phyloP scores from a whole-genome alignment of 2,797 vertebrate genomes.

The Etheostoma nigrum region DNA sequence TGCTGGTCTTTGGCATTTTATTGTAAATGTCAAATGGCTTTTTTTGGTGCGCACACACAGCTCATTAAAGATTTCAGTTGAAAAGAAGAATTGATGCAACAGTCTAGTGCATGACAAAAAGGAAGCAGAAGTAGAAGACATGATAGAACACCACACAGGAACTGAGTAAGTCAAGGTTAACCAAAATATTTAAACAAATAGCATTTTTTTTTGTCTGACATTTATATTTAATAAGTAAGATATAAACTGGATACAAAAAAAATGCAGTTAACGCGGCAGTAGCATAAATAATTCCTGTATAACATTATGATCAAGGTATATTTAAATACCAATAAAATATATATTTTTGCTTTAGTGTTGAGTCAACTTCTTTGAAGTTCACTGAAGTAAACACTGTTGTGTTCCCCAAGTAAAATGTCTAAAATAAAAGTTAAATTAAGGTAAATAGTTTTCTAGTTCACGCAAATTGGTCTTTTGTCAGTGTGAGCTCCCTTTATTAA shows the following conservation, averaged over 20 bases:
- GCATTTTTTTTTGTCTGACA: not conserved
- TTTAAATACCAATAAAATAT: not conserved
- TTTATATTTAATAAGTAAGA: slow-evolving; percentile 1
- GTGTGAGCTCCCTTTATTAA: not conserved
- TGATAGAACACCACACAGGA: slow-evolving; percentile 2
- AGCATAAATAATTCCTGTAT: not conserved
- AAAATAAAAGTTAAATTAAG: not conserved
- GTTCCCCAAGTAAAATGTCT: slow-evolving; percentile 2
- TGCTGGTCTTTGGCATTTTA: not conserved
- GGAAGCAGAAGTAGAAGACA: slow-evolving; percentile 17
- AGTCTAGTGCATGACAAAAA: not conserved
- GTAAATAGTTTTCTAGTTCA: not conserved
- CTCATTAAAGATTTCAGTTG: not conserved
- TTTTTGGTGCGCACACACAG: not conserved
- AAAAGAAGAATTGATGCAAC: slow-evolving; percentile 57
- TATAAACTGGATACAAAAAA: not conserved
- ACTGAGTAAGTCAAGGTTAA: not conserved
- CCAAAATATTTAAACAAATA: not conserved
- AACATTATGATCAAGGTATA: not conserved
- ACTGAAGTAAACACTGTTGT: not conserved
- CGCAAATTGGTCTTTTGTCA: not conserved
- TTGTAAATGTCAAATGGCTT: not conserved
- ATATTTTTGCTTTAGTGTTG: slow-evolving; percentile 6
- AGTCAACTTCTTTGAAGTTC: slow-evolving; percentile 11
- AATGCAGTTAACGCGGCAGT: not conserved